A percentile compares a stretch with the other conserved stretches of the same genome.
phyloP scores from a whole-genome alignment of 2,888 invertebrate species.

The Melieria crassipennis region DNA sequence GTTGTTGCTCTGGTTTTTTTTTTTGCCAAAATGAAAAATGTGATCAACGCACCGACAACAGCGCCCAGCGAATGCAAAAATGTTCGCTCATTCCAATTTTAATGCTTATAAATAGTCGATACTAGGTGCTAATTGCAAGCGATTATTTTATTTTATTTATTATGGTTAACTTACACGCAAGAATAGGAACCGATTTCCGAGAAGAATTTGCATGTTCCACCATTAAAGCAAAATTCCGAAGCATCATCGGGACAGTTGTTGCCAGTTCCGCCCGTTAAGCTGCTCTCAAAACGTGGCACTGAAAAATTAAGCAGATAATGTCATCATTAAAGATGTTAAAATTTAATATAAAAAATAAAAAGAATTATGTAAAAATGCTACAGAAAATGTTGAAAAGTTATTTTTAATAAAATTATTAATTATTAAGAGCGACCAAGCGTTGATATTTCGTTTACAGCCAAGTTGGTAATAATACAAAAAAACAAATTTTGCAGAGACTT shows the following conservation, averaged over 20 bases:
- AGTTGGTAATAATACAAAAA: no score
- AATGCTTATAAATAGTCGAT: no score
- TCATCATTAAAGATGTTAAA: not conserved
- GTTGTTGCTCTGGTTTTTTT: not conserved
- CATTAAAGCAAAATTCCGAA: conserved; percentile 84
- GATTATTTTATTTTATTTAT: not conserved
- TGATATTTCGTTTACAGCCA: no score
- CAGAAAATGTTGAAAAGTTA: no score
- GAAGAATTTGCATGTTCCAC: conserved; percentile 86
- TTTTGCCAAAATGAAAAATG: no score
- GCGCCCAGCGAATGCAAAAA: no score
- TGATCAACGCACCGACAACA: no score
- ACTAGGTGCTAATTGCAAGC: no score
- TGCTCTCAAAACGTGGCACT: conserved; percentile 65
- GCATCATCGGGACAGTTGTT: conserved; percentile 70
- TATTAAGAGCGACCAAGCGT: no score
- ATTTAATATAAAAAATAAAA: not conserved
- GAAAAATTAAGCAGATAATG: conserved; percentile 39
- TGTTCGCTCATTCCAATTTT: not conserved
- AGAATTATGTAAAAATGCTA: not conserved
- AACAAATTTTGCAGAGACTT: no score
- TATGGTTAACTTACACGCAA: conserved; percentile 80
- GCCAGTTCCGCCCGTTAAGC: conserved; percentile 48
- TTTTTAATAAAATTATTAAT: no score
- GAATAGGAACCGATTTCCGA: conserved; percentile 81